Base-by-base conservation (phyloP, 1,140 invertebrate species). In the Drosophila varians region DNA sequence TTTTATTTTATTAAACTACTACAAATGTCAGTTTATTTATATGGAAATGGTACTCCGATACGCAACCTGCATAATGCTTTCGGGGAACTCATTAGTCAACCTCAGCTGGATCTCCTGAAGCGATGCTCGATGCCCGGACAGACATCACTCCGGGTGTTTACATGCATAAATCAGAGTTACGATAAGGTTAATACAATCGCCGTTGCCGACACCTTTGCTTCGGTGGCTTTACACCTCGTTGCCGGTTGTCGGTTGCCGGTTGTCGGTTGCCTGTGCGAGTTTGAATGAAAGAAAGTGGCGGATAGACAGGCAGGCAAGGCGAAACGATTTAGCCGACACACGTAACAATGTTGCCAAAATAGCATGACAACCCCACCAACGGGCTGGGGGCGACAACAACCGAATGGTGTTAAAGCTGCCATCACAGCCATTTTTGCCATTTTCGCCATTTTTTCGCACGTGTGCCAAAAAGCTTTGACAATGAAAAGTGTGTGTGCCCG, bases 281-380 rank as follows among this genome's bases (percentile, higher is more conserved):
- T 71, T 62, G 54, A 48, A 62, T 45, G 58, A 71, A 58, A 46
- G 68, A 42, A 52, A 61, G 61, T 68, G 52, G 54, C 60, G 56
- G 54, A 40, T 65, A 36, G 38, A 46, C 9, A 38, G 51, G 34
- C 34, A 58, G 47, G 38, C 69, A 65, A 77, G 70, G 19, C 74
- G 52, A 38, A 84, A 62, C 66, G 72, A 86, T 58, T 72, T 56
- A 45, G 66, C 26, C 61, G 56, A 76, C 61, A 74, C 56, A 73
- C 61, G 57, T 75, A 86, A 86, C 80, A 86, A 77, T 84, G 80
- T 80, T 86, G 80, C 76, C 80, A 76, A 80, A 84, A 84, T 61
- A 79, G 72, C 80, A 73, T 80, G 80, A 86, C 82, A 86, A 71
- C 51, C 51, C 65, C 62, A 53, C 68, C 56, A 72, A 60, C 46